phyloP scores from a whole-genome alignment of 2,888 invertebrate species.

The Podabrus alpinus region DNA sequence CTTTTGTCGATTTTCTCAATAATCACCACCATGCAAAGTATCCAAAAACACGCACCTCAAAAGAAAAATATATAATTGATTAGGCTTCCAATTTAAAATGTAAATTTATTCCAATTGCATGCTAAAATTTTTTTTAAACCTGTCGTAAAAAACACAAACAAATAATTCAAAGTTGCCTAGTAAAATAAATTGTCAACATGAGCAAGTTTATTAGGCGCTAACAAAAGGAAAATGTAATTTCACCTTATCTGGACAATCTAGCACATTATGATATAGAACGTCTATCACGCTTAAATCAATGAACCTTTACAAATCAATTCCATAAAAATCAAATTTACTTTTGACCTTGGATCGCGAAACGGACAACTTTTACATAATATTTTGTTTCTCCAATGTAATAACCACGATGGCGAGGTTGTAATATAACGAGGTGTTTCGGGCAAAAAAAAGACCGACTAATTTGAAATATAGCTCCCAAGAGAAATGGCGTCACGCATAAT shows the following conservation, averaged over 20 bases:
- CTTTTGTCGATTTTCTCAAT: background rate
- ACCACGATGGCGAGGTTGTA: too few relatives aligned
- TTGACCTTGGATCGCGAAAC: background rate
- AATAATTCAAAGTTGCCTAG: background rate
- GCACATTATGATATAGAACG: background rate
- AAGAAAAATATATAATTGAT: background rate
- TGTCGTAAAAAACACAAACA: background rate
- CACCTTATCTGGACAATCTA: background rate
- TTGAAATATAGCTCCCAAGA: background rate
- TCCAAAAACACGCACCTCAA: background rate
- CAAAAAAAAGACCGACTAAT: background rate
- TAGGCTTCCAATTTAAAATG: background rate
- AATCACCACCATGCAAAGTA: background rate
- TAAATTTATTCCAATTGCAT: constrained; percentile 3
- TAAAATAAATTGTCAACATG: background rate
- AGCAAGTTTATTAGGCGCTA: background rate
- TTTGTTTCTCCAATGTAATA: background rate
- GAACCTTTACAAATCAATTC: background rate
- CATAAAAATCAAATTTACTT: background rate
- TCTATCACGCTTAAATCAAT: background rate
- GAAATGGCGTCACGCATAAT: too few relatives aligned
- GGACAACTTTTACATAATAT: too few relatives aligned
- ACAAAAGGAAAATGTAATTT: background rate
- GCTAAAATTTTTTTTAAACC: background rate
- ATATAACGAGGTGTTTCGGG: background rate